These are phyloP conservation scores for Morone saxatilis DNA, from an alignment of 2,113 vertebrate genomes.

Conservation along the genomic window DNA sequence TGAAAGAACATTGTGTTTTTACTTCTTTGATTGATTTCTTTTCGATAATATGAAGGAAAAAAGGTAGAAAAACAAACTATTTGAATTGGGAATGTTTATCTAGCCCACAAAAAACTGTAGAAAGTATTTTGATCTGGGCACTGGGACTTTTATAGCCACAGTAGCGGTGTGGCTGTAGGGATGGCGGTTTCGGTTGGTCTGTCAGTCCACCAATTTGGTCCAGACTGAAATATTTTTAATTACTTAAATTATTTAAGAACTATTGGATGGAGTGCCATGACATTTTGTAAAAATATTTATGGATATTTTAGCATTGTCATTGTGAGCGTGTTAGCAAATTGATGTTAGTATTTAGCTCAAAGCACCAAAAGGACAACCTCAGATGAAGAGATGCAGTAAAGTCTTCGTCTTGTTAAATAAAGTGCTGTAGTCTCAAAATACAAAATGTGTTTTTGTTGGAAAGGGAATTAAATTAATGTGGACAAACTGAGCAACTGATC, in stretches of 20 bases:
- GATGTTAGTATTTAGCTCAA: background rate
- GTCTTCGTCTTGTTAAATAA: background rate
- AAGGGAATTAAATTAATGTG: background rate
- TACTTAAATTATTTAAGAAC: background rate
- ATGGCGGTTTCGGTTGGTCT: background rate
- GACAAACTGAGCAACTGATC: background rate
- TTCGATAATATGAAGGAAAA: conserved; percentile 14
- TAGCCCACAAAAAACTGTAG: background rate
- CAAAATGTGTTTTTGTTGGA: background rate
- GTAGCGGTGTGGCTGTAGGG: background rate
- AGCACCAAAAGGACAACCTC: background rate
- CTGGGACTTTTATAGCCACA: background rate
- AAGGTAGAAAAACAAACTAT: conserved; percentile 13
- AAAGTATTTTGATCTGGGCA: conserved; percentile 1
- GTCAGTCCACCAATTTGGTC: background rate
- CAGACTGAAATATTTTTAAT: conserved; percentile 1
- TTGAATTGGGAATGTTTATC: conserved; percentile 27
- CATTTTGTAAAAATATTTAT: background rate
- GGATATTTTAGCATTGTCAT: background rate
- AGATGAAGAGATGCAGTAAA: background rate
- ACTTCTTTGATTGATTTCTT: conserved; percentile 37
- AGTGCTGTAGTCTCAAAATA: background rate
- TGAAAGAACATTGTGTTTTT: conserved; percentile 43
- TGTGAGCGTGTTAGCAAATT: background rate
- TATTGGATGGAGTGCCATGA: background rate